A percentile compares a stretch with the other conserved stretches of the same genome.
Conservation (phyloP, 2,797 vertebrate species). For the Galagoides demidoff region DNA sequence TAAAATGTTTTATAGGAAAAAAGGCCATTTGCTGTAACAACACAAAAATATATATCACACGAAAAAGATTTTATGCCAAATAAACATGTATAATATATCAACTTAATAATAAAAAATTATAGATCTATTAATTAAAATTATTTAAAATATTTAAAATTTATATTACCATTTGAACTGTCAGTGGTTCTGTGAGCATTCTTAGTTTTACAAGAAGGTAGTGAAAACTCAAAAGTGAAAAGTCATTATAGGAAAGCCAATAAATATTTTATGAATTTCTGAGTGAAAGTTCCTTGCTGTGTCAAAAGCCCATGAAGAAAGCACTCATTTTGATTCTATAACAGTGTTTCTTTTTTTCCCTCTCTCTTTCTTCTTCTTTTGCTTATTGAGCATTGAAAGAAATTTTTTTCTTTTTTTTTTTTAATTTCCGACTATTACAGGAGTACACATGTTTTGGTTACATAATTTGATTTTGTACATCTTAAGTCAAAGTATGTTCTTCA, state of each 20-base stretch:
- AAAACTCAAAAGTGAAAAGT: conserved; percentile 11
- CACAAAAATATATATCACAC: neutral
- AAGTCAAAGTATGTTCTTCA: too few species aligned
- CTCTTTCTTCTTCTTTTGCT: too few species aligned
- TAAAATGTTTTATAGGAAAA: neutral
- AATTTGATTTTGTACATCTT: too few species aligned
- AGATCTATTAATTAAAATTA: neutral
- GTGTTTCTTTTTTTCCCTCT: too few species aligned
- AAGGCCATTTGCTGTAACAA: neutral
- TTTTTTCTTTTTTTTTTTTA: too few species aligned
- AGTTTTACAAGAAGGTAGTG: conserved; percentile 2
- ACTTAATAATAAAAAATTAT: conserved; percentile 28
- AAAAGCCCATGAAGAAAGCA: conserved; percentile 4
- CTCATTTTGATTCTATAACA: neutral
- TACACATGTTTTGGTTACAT: too few species aligned
- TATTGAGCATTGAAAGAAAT: too few species aligned
- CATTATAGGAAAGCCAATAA: neutral
- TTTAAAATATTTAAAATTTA: conserved; percentile 59
- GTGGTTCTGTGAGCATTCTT: neutral
- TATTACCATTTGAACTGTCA: neutral
- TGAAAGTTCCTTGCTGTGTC: neutral
- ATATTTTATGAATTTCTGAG: conserved; percentile 9
- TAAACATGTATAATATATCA: neutral
- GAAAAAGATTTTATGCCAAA: neutral
- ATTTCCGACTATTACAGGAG: too few species aligned